A percentile compares a stretch with the other conserved stretches of the same genome.
phyloP scores from a whole-genome alignment of 2,888 invertebrate genomes.

The Mongoloraphidia duomilia region DNA sequence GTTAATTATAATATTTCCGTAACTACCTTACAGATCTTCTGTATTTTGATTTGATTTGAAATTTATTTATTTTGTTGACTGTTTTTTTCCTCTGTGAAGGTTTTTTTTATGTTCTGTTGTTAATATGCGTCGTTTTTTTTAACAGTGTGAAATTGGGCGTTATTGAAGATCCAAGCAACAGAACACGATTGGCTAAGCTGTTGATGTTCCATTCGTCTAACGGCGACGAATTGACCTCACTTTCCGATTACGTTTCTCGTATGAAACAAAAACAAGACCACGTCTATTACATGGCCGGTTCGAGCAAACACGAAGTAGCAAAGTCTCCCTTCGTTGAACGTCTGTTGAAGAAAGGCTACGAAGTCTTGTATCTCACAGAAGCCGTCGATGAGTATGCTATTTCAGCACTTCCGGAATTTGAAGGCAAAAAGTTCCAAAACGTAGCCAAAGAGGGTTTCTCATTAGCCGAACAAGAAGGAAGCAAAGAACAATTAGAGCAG shows the following conservation, averaged over 20 bases:
- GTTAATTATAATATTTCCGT: no score
- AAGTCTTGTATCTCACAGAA: constrained; percentile 87
- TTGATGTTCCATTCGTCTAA: constrained; percentile 79
- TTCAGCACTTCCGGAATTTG: constrained; percentile 91
- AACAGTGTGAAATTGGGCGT: constrained; percentile 81
- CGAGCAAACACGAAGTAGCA: constrained; percentile 71
- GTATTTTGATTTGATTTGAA: no score
- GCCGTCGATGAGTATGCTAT: constrained; percentile 98
- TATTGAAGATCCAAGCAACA: constrained; percentile 94
- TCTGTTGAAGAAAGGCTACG: constrained; percentile 82
- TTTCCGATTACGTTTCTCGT: constrained; percentile 80
- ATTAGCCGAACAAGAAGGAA: constrained; percentile 54
- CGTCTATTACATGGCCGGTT: constrained; percentile 93
- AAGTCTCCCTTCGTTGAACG: constrained; percentile 93
- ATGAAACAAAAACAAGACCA: constrained; percentile 92
- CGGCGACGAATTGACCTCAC: constrained; percentile 48
- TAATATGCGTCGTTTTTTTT: constrained; percentile 9
- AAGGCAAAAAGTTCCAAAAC: constrained; percentile 98
- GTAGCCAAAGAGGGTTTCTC: constrained; percentile 96
- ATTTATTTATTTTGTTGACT: no score
- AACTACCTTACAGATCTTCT: no score
- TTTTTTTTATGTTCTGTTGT: no score
- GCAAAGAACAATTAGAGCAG: constrained; percentile 63
- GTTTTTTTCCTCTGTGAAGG: no score
- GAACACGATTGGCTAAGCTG: constrained; percentile 89